Base-by-base conservation (phyloP, 2,888 invertebrate species). In the Rhingia campestris region DNA sequence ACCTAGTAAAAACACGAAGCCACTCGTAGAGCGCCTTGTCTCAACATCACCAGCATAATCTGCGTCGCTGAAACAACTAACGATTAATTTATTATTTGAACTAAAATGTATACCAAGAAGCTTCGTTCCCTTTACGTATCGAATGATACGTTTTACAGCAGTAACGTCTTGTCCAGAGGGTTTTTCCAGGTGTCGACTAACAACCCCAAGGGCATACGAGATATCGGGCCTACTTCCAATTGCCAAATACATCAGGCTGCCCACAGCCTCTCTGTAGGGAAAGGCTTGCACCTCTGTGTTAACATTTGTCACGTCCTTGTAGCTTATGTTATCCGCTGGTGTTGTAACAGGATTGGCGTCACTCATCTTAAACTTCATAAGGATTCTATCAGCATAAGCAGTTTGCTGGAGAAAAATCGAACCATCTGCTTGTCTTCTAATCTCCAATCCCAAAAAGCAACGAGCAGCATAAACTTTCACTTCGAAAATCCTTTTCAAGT, bases 11-110 rank as follows among this genome's bases (percentile, higher is more conserved):
- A 63, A 76, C n/a, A 77, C 45, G 45, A 35, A 69, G 10, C 81
- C 85, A 70, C 67, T 74, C 12, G 86, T 86, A 3, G 85, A 86
- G 3, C 75, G 64, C 43, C 86, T 77, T 22, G 77, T 79, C 3
- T 73, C 41, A 30, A 32, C 4, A 51, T 85, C 85, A 0, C 86
- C 81, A 12, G 69, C 84, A 75, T 61, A 82, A 39, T 86, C 84
- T 3, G 84, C 66, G 54, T 86, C 81, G 53, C 75, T 86, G 43
- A 51, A 85, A 56, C 43, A 33, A 64, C n/a, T 12, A 54, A 54
- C 4, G 33, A 7, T 61, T 37, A 67, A 43, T 61, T 59, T 33
- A 53, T 0, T 33, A 2, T 59, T 75, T 9, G 54, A 32, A n/a
- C 45, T 43, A 47, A 75, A 75, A 14, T 53, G 7, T 10, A 67